Base-by-base conservation (phyloP, 92 coral and sea anemone species). In the Umimayanthus kanabou region DNA sequence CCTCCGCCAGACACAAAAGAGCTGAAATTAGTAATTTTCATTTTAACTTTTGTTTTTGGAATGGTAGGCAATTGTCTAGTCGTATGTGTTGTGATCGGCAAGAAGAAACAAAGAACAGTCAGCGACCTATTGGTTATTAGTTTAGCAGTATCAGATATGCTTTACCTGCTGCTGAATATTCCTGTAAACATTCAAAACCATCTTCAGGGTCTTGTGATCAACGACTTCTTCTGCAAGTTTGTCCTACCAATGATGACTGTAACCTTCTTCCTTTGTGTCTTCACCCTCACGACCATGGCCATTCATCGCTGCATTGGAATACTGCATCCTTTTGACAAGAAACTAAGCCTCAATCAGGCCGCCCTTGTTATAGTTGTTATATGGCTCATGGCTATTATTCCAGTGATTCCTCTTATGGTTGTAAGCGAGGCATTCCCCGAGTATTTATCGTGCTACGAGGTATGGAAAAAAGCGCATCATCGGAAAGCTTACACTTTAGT, bases 231-330 rank as follows among this genome's bases (percentile, higher is more conserved):
- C 42, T 83, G 87, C 78, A 83, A 83, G 77, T 26, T 83, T 33
- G 55, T 83, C 25, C 29, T 83, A n/a, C 87, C 87, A 13, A 70
- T 83, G 87, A 83, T 47, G 79, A 83, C 87, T 28, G 78, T 47
- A 2, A 83, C 87, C 25, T 83, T 69, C 65, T 83, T 83, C 26
- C 78, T 69, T 53, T 47, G 87, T 47, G 87, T 70, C 3, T 83
- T 83, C 22, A 83, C 79, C 65, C 87, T 83, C 66, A 83, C 78
- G 2, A 74, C 87, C 4, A 83, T 83, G 87, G 78, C 87, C 4
- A 39, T 83, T 20, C 87, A 83, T 10, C 87, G 87, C 6, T 83
- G 87, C 42, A 42, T 83, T 69, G 87, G 87, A 69, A 83, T 83
- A 83, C 40, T 83, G 1, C 69, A 83, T 18, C 87, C 87, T 26